Evolutionary conservation across 2,797 vertebrate genomes (phyloP).

Genomic region (Enteromius paludinosus): DNA sequence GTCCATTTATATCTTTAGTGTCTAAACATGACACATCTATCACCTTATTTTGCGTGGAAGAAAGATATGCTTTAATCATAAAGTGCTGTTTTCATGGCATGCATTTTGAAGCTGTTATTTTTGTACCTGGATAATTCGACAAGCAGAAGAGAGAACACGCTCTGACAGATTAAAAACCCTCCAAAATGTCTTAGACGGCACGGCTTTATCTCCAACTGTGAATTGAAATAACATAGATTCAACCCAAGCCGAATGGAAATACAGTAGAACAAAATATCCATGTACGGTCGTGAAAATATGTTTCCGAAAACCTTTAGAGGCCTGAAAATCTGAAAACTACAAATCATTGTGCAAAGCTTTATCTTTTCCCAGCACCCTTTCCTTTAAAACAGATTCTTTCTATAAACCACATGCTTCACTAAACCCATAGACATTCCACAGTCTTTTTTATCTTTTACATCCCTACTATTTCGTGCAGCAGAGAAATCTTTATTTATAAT

Average conservation of each 20-base stretch:
- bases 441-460: constrained; percentile 30
- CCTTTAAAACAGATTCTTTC: constrained; percentile 33
- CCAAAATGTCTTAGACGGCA: not conserved
- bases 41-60: not conserved
- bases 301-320: constrained; percentile 23
- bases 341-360: constrained; percentile 37
- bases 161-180: constrained; percentile 27
- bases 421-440: constrained; percentile 26
- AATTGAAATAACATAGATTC: constrained; percentile 1
- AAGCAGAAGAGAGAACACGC: not conserved
- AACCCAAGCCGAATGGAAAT: constrained; percentile 1
- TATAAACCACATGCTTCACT: constrained; percentile 29
- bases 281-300: constrained; percentile 11
- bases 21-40: constrained; percentile 32
- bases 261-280: constrained; percentile 27
- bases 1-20: constrained; percentile 28
- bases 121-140: not conserved
- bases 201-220: not conserved
- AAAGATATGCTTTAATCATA: not conserved
- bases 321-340: constrained; percentile 30
- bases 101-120: constrained; percentile 12
- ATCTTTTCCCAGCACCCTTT: constrained; percentile 33
- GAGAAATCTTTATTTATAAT: constrained; percentile 19
- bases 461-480: not conserved
- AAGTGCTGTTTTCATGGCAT: constrained; percentile 2